These are phyloP conservation scores for Frankliniella fusca DNA, from an alignment of 2,888 invertebrate species.

Conservation along the genomic window DNA sequence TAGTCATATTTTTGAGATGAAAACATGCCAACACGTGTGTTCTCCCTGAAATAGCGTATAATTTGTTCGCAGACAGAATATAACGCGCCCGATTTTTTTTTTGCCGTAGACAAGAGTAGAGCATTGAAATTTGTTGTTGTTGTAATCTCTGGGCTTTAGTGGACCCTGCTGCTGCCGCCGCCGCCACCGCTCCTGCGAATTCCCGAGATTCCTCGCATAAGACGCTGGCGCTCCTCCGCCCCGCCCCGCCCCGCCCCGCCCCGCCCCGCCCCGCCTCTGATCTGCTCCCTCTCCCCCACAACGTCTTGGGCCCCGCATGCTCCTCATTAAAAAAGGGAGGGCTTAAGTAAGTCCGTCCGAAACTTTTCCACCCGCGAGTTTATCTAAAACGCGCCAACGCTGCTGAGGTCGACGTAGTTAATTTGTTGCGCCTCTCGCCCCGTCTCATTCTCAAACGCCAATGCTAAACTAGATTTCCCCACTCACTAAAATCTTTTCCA, in stretches of 20 bases:
- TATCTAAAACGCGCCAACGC: too few species aligned
- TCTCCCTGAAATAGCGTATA: too few species aligned
- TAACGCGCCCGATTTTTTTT: neutral
- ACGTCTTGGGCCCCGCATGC: neutral
- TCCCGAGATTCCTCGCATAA: neutral
- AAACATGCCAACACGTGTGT: too few species aligned
- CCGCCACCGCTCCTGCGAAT: neutral
- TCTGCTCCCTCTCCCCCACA: neutral
- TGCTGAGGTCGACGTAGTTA: too few species aligned
- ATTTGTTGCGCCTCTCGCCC: too few species aligned
- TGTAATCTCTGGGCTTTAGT: neutral
- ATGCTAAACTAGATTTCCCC: too few species aligned
- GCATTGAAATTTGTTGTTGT: constrained; percentile 18
- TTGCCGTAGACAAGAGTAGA: neutral
- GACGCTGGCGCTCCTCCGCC: neutral
- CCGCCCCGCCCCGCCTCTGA: neutral
- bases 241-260: neutral
- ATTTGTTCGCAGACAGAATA: too few species aligned
- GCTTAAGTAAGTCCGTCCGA: too few species aligned
- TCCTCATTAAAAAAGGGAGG: constrained; percentile 10
- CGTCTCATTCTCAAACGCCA: too few species aligned
- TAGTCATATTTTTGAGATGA: neutral
- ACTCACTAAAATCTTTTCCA: too few species aligned
- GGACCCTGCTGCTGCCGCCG: neutral
- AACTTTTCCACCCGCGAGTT: too few species aligned